phyloP scores from a whole-genome alignment of 2,888 invertebrate species.

The Pelosia muscerda region DNA sequence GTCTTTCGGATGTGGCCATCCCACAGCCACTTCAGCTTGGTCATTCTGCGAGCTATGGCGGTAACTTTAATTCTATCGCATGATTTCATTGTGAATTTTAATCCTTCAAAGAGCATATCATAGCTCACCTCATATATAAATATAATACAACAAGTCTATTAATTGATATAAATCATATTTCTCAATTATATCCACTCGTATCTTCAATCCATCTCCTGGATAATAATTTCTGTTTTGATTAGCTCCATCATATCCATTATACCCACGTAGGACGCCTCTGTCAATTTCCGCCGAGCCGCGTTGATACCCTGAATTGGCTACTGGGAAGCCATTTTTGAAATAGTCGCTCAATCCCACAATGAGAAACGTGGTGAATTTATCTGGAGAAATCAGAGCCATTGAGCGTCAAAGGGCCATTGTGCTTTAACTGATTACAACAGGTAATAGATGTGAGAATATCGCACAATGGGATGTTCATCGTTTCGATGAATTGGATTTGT shows the following conservation, averaged over 20 bases:
- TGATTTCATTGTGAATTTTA: no score
- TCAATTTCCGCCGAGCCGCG: constrained; percentile 45
- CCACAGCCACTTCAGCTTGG: no score
- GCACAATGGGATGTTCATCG: constrained; percentile 67
- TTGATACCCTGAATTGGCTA: constrained; percentile 32
- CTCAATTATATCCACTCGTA: neutral
- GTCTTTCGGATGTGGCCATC: no score
- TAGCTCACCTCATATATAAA: no score
- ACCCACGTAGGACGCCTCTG: constrained; percentile 23
- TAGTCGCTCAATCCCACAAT: constrained; percentile 54
- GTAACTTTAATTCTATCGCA: no score
- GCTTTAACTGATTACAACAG: constrained; percentile 77
- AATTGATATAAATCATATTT: no score
- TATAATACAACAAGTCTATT: no score
- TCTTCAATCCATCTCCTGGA: constrained; percentile 14
- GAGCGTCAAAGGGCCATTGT: constrained; percentile 74
- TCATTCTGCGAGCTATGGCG: no score
- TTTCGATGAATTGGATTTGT: constrained; percentile 29
- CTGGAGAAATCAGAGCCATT: constrained; percentile 75
- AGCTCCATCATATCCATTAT: constrained; percentile 40
- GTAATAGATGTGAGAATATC: constrained; percentile 74
- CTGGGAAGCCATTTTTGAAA: constrained; percentile 59
- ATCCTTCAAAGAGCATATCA: no score
- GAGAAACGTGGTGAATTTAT: constrained; percentile 65
- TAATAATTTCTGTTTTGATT: constrained; percentile 39